Conservation (phyloP, 2,797 vertebrate genomes). For the Mus minutoides region DNA sequence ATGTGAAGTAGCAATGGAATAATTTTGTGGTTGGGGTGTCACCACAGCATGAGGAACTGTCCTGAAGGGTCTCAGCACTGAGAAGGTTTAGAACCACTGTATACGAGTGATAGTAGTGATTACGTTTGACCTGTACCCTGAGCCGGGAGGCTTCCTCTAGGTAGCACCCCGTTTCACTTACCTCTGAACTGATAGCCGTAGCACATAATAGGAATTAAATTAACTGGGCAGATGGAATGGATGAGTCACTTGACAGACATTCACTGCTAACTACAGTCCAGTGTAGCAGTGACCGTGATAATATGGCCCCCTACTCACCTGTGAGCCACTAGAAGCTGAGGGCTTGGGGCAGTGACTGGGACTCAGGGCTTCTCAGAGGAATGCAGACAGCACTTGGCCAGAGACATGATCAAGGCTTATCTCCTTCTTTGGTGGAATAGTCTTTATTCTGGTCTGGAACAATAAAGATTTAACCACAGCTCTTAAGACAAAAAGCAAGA, state of each 20-base stretch:
- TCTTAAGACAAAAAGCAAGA: slow-evolving; percentile 23
- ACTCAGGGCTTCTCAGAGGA: slow-evolving; percentile 24
- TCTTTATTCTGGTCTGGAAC: not conserved
- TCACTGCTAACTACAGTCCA: not conserved
- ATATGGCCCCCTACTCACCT: not conserved
- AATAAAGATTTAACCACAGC: not conserved
- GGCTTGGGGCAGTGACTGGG: not conserved
- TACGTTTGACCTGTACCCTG: not conserved
- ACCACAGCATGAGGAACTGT: not conserved
- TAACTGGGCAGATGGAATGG: not conserved
- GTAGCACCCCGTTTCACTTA: not conserved
- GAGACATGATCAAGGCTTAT: slow-evolving; percentile 7
- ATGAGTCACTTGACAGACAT: not conserved
- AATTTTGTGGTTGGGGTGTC: not conserved
- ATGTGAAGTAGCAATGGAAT: not conserved
- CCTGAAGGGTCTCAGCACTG: not conserved
- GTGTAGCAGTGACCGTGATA: not conserved
- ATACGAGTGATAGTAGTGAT: not conserved
- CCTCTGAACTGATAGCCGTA: not conserved
- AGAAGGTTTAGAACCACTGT: not conserved
- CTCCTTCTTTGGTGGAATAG: not conserved
- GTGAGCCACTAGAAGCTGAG: not conserved
- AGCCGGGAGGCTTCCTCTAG: not conserved
- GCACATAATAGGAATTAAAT: not conserved
- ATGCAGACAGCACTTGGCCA: not conserved